Base-by-base conservation (phyloP, 2,888 invertebrate species). In the Protonemura montana region DNA sequence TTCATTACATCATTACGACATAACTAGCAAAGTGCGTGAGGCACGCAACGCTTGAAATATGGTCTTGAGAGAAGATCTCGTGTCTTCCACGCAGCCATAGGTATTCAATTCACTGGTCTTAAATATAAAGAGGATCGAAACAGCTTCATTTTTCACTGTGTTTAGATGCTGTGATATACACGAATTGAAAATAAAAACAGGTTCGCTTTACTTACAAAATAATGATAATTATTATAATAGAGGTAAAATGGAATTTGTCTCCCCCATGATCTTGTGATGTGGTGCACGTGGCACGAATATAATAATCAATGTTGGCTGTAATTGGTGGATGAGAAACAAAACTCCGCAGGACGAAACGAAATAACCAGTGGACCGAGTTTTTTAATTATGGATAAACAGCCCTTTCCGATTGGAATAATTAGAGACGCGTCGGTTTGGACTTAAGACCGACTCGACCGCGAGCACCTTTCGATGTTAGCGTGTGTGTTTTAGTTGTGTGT, bases 211-310 rank as follows among this genome's bases (percentile, higher is more conserved):
- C 16, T 59, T 59, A 59, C 13, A 59, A 21, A 35, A 59, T 10
- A 59, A 59, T 59, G 59, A 59, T 59, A 59, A 59, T 59, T 59
- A 59, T 59, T 59, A 59, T 59, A 59, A 59, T 59, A 59, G 59
- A 59, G 2, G 16, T 21, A 59, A 59, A 59, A 59, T 59, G 59
- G 59, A 59, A 59, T 59, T 3, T 59, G 59, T 59, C 59, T 59
- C 59, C 13, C 41, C 13, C 59, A 21, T 59, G 59, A 59, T 59
- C 1, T 59, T 59, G 1, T 21, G 13, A 21, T 59, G 13, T 59
- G 59, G 3, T 59, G 35, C 59, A 3, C 59, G 59, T 59, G 59
- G 59, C 1, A 2, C 7, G 59, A 10, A 3, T 59, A 10, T 59
- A 16, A 59, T 59, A 59, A 59, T 59, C 35, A 35, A 35, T 35